phyloP scores from a whole-genome alignment of 1,140 invertebrate species.

The Drosophila bifasciata region DNA sequence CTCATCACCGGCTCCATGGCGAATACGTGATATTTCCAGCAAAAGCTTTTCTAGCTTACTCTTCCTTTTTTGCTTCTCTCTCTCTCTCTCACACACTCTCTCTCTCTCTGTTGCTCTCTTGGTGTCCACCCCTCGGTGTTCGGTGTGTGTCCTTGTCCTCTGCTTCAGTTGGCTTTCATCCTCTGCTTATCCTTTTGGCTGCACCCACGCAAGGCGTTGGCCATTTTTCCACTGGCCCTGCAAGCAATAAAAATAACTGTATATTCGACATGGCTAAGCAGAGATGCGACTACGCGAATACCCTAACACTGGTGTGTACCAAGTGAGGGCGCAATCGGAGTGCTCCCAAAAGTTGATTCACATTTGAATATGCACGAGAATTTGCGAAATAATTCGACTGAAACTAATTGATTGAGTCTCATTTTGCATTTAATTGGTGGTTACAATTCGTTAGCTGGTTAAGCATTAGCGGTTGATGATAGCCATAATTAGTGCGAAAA shows the following conservation, averaged over 20 bases:
- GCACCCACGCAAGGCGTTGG: slow-evolving; percentile 70
- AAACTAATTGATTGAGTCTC: no score
- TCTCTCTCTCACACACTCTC: slow-evolving; percentile 4
- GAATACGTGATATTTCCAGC: slow-evolving; percentile 60
- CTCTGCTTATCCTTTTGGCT: slow-evolving; percentile 63
- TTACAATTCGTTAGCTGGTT: no score
- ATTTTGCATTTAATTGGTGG: no score
- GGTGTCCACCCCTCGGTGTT: no score
- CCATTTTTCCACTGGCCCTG: slow-evolving; percentile 67
- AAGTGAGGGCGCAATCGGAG: no score
- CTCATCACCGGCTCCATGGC: slow-evolving; percentile 78
- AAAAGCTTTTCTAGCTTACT: slow-evolving; percentile 2
- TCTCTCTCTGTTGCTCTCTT: slow-evolving; percentile 8
- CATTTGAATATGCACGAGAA: no score
- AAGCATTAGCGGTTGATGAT: no score
- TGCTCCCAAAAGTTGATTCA: not conserved
- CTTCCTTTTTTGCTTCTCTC: slow-evolving; percentile 19
- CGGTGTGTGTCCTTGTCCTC: slow-evolving; percentile 16
- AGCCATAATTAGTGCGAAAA: no score
- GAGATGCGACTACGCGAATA: not conserved
- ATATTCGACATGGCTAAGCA: slow-evolving; percentile 2
- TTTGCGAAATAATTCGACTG: no score
- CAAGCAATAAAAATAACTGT: slow-evolving; percentile 41
- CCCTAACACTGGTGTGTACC: no score
- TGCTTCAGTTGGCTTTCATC: slow-evolving; percentile 42